Base-by-base conservation (phyloP, 2,113 vertebrate species). In the Oxyura jamaicensis region DNA sequence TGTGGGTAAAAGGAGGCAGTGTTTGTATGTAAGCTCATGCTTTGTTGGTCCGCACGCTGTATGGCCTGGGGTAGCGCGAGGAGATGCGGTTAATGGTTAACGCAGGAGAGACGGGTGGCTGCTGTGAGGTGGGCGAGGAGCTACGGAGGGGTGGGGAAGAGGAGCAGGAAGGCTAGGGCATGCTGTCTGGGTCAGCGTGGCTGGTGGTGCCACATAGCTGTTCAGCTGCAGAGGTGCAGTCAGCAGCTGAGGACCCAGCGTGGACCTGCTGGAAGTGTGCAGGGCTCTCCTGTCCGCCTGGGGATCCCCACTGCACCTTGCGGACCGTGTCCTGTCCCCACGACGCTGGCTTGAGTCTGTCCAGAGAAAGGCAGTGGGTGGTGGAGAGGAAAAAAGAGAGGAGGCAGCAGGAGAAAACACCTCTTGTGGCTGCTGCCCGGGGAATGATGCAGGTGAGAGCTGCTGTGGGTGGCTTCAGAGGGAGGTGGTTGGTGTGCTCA, bases 31-130 rank as follows among this genome's bases (percentile, higher is more conserved):
- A 25, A 41, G 31, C 44, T 10, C 36, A 17, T 19, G 35, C 21
- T 33, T 3, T 1, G 39, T 1, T 20, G 16, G 74, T 5, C 4
- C 28, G 1, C 0, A 0, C 41, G 17, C 56, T 31, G 29, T 3
- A 1, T 21, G 60, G 31, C 11, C 23, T 13, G 55, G 3, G 59
- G 41, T 6, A 16, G 1, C 0, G 0, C 52, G 4, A 22, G 39
- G 26, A 7, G 20, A 4, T 0, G 33, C 1, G 42, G 75, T 85
- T 88, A 73, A 2, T 53, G 82, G 62, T 68, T 78, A 58, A 28
- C 5, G 1, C 53, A 0, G 44, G 17, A 15, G 36, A 67, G 44
- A 13, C 3, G 52, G 53, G 6, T 67, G 1, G 3, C 31, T 73
- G 80, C 53, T 33, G 35, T 15, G 1, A 29, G 29, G n/a, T 6